Conservation (phyloP, 2,797 vertebrate genomes). For the Alectoris magna region DNA sequence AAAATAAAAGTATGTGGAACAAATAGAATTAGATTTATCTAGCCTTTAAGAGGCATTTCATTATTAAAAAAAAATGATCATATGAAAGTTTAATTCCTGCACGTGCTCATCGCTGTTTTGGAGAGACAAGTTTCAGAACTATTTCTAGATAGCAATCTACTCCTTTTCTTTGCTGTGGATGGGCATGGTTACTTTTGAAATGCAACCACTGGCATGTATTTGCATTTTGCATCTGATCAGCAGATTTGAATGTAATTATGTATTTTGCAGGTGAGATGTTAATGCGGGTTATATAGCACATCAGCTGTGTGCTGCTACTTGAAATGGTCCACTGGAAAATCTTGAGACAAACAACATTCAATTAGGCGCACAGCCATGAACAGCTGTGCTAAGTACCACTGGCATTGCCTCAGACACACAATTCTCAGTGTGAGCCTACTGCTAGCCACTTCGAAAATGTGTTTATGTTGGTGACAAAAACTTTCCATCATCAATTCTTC, state of each 20-base stretch:
- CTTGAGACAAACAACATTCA: slow-evolving; percentile 61
- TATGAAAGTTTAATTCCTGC: background rate
- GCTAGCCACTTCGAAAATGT: slow-evolving; percentile 26
- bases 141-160: background rate
- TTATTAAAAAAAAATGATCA: background rate
- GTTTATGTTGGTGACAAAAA: slow-evolving; percentile 55
- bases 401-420: background rate
- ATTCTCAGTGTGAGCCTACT: slow-evolving; percentile 20
- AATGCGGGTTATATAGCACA: slow-evolving; percentile 24
- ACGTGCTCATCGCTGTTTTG: background rate
- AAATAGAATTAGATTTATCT: background rate
- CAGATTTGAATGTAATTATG: slow-evolving; percentile 31
- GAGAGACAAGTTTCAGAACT: background rate
- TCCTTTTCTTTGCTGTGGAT: background rate
- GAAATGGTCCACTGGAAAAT: slow-evolving; percentile 57
- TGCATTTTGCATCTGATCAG: slow-evolving; percentile 49
- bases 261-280: slow-evolving; percentile 62
- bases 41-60: background rate
- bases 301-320: slow-evolving; percentile 61
- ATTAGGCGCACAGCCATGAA: slow-evolving; percentile 42
- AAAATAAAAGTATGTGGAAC: background rate
- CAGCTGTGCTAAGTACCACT: slow-evolving; percentile 55
- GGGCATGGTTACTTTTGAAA: slow-evolving; percentile 10
- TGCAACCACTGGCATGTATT: background rate
- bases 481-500: slow-evolving; percentile 57